Base-by-base conservation (phyloP, 2,113 vertebrate species). In the Nerophis ophidion region DNA sequence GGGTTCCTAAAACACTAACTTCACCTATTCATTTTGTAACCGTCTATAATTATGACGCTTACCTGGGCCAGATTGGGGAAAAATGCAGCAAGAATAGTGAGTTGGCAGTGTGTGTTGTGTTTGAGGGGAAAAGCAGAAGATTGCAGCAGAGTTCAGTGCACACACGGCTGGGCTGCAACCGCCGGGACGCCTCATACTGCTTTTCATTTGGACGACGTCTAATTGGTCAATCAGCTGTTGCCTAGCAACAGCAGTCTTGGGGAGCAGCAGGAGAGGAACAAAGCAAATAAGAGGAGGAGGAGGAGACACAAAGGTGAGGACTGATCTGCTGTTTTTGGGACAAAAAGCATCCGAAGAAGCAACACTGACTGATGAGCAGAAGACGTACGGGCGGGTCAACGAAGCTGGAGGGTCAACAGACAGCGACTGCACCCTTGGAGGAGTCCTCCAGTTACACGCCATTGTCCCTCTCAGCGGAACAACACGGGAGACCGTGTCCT, bases 181-280 rank as follows among this genome's bases (percentile, higher is more conserved):
- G 69, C 56, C 42, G 66, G 55, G 85, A 85, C 71, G 76, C 77
- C 79, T 84, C 72, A 80, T 69, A 80, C 65, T 65, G 68, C 79
- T 82, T 84, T 83, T 83, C 74, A 85, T 85, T 84, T 85, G 65
- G 78, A 84, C 84, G 63, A 66, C 66, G 83, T 82, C 73, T 89
- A 89, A 89, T 89, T 89, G 85, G 75, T 85, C 87, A 88, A 88
- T 88, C 88, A 86, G 83, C 63, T 74, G 89, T 89, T 82, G 85
- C 88, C 71, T 87, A 84, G 89, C 89, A 89, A 89, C 88, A 81
- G 81, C 51, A 74, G 71, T 73, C 70, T 33, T 9, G 54, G 65
- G 57, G 60, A 70, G 49, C 62, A 65, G 63, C 14, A 42, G 34
- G 33, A 75, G 63, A 74, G 68, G 61, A 68, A 77, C 49, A 15